Base-by-base conservation (phyloP, 2,113 vertebrate species). In the Mixornis gularis region DNA sequence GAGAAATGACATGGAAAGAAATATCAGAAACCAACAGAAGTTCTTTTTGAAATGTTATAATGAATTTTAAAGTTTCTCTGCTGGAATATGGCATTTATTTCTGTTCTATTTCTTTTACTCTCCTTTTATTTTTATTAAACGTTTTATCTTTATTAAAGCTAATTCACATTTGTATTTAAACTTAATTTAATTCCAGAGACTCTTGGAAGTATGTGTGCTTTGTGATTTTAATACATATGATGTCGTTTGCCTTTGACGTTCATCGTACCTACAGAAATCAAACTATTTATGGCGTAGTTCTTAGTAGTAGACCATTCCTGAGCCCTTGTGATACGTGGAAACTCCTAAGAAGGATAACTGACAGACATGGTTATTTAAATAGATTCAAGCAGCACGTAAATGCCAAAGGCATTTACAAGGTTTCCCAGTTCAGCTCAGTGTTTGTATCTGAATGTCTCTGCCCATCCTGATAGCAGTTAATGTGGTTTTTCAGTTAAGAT, bases 291-390 rank as follows among this genome's bases (percentile, higher is more conserved):
- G 79, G 94, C 86, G 64, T 77, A 70, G 60, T 94, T 95, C 95
- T 96, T 92, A 92, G 76, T 86, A 72, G 91, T 34, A 76, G 90
- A 68, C 83, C 51, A 36, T 68, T 83, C 78, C 79, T 97, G 95
- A 96, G 94, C 94, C 94, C 78, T 81, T 91, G 87, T 76, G 81
- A 93, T 87, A 90, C 58, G 60, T 76, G 94, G 91, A 96, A 96
- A 94, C 72, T 93, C 86, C 91, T 97, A 97, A 97, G 95, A 87
- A 95, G 96, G 96, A 96, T 96, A 96, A 97, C 56, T 91, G 94
- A 95, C 93, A 93, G 92, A 94, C 51, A 6, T 65, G 72, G 91
- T 90, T 94, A 93, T 96, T 96, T 96, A 96, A 95, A 96, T 89
- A 96, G 94, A 83, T 51, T 81, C 92, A 92, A 73, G 92, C 58